Evolutionary conservation across 2,113 vertebrate species (phyloP).

Genomic region (Siniperca chuatsi): DNA sequence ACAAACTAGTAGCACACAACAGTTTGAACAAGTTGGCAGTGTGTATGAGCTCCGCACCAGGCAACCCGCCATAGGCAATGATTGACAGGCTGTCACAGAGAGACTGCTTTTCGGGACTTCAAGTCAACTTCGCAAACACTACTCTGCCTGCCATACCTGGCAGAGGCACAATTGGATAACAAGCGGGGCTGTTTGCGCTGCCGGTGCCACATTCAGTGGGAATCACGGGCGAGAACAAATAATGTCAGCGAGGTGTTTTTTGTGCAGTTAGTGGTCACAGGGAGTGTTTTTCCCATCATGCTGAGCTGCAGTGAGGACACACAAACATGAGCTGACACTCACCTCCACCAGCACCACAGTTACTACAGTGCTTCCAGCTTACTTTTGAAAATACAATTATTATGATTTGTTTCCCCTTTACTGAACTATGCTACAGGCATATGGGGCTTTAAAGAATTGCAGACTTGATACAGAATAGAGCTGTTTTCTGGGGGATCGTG

Average conservation of each 20-base stretch:
- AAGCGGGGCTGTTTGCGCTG: constrained; percentile 62
- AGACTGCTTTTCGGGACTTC: constrained; percentile 51
- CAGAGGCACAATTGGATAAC: constrained; percentile 72
- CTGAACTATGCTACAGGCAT: background rate
- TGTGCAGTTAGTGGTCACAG: constrained; percentile 53
- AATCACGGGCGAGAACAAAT: constrained; percentile 54
- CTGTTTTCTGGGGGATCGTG: background rate
- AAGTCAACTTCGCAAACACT: constrained; percentile 62
- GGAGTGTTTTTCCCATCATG: constrained; percentile 63
- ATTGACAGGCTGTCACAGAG: constrained; percentile 69
- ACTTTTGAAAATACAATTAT: background rate
- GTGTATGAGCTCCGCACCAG: constrained; percentile 48
- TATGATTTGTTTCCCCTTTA: too few relatives aligned
- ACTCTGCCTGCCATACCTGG: constrained; percentile 60
- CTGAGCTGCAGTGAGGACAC: constrained; percentile 53
- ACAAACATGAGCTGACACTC: constrained; percentile 34
- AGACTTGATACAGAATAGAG: background rate
- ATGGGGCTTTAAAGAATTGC: background rate
- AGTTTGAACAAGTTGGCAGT: constrained; percentile 56
- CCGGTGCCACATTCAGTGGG: constrained; percentile 51
- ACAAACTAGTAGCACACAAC: constrained; percentile 40
- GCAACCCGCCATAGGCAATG: constrained; percentile 51
- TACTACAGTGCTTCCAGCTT: background rate
- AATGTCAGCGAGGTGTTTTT: constrained; percentile 43
- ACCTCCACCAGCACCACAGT: constrained; percentile 1